These are phyloP conservation scores for Avahi laniger DNA, from an alignment of 2,797 vertebrate species.

Conservation along the genomic window DNA sequence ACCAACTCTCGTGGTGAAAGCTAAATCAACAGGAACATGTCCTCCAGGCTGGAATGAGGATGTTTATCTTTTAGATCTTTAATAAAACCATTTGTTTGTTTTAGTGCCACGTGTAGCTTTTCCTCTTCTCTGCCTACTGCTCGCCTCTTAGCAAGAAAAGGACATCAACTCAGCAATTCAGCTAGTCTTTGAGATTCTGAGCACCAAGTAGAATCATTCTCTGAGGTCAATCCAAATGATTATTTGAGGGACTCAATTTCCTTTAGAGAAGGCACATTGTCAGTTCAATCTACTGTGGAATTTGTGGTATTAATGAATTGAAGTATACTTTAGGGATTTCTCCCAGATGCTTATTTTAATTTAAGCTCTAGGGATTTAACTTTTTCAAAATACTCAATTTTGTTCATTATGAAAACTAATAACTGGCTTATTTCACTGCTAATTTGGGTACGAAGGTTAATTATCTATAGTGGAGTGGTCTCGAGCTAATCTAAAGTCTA, in stretches of 20 bases:
- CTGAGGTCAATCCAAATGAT: constrained; percentile 83
- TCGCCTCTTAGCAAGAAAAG: constrained; percentile 48
- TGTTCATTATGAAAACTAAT: constrained; percentile 89
- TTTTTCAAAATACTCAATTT: constrained; percentile 87
- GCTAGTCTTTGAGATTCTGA: constrained; percentile 79
- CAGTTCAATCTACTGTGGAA: constrained; percentile 84
- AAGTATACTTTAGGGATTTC: constrained; percentile 86
- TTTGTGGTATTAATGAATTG: constrained; percentile 86
- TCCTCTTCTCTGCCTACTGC: not conserved
- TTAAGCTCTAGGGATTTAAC: constrained; percentile 88
- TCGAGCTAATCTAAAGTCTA: constrained; percentile 85
- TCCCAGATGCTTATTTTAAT: constrained; percentile 89
- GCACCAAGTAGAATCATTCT: constrained; percentile 81
- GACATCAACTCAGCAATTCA: constrained; percentile 63
- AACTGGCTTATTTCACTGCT: constrained; percentile 86
- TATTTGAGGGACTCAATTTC: constrained; percentile 82
- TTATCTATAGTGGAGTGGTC: constrained; percentile 86
- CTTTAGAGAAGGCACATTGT: constrained; percentile 83
- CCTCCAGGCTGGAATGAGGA: not conserved
- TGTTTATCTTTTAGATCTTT: not conserved
- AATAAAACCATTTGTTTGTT: constrained; percentile 52
- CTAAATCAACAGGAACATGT: fast-evolving
- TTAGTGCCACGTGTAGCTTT: not conserved
- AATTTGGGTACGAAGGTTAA: constrained; percentile 88
- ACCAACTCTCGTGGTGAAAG: not conserved